Evolutionary conservation across 1,140 invertebrate genomes (phyloP).

Genomic region (Drosophila malerkotliana): DNA sequence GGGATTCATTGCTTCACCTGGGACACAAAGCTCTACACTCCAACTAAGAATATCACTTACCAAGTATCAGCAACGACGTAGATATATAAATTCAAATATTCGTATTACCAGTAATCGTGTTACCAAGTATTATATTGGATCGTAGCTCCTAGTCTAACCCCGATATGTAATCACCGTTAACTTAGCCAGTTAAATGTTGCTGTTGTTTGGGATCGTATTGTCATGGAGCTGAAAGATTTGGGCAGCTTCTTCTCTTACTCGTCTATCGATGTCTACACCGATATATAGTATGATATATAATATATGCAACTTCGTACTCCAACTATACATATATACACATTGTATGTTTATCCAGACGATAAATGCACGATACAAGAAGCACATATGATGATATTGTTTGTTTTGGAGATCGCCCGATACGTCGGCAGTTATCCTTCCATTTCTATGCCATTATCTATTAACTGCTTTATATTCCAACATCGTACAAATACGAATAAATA

Average conservation of each 20-base stretch:
- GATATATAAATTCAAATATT: neutral
- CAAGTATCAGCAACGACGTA: neutral
- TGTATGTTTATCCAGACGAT: slow-evolving; percentile 28
- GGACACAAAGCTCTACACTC: neutral
- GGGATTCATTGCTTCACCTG: neutral
- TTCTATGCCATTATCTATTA: slow-evolving; percentile 3
- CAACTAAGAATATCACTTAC: neutral
- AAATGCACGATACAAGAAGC: slow-evolving; percentile 67
- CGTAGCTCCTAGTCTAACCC: slow-evolving; percentile 3
- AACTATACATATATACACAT: slow-evolving; percentile 4
- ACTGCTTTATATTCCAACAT: neutral
- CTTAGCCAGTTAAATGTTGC: slow-evolving; percentile 77
- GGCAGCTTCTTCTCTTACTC: slow-evolving; percentile 43
- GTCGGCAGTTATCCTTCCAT: slow-evolving; percentile 32
- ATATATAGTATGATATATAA: slow-evolving; percentile 28
- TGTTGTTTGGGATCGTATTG: slow-evolving; percentile 83
- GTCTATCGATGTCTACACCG: slow-evolving; percentile 21
- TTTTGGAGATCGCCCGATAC: slow-evolving; percentile 29
- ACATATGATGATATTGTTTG: slow-evolving; percentile 61
- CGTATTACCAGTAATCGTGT: slow-evolving; percentile 11
- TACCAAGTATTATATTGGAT: slow-evolving; percentile 12
- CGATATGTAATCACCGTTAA: slow-evolving; percentile 29
- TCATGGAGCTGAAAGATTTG: slow-evolving; percentile 59
- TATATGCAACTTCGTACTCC: slow-evolving; percentile 39
- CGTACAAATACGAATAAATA: slow-evolving; percentile 12